Evolutionary conservation across 2,888 invertebrate species (phyloP), one percentile per base, ranked within the genome.

Genomic region (Calameuta pallipes): DNA sequence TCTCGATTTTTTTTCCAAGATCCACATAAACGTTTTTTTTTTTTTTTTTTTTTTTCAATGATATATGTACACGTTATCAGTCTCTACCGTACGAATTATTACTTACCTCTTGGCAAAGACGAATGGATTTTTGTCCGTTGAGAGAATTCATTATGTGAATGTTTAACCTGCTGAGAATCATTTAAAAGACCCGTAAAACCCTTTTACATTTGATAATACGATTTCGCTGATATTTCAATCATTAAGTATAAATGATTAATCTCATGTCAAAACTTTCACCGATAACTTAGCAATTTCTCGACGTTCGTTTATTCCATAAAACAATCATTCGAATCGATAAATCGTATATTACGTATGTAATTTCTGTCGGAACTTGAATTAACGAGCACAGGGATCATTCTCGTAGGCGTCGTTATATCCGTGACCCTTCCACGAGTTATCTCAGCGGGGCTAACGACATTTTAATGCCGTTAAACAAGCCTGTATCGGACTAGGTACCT

Each of bases 251-350:
- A 56, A 23, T 23, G 56, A 56, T 56, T 56, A 56, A 56, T 56
- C 56, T 23, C 56, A 56, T 15, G 56, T 56, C 56, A 56, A 23
- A 23, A 56, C 23, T 34, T 30, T 56, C 56, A 23, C 23, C 56
- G 23, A 81, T 80, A 75, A 80, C 73, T 83, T 73, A 70, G 15
- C 13, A 33, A 37, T 13, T 36, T 34, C 23, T 69, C 35, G 15
- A 33, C 34, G 23, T 36, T 69, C 69, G 69, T 31, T 30, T 34
- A 15, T 34, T 68, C 56, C 23, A 9, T 56, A 71, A 31, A 71
- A 30, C 71, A 71, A 30, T 31, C 11, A 11, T 71, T 35, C 30
- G 71, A 71, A 71, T 71, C 71, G 71, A 31, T 33, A 71, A 71
- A 71, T 35, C 15, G 31, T 71, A 34, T 33, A 71, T 11, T 71